Evolutionary conservation across 35 echinoderm and acorn worm species (phyloP).

Genomic region (Diadema setosum): DNA sequence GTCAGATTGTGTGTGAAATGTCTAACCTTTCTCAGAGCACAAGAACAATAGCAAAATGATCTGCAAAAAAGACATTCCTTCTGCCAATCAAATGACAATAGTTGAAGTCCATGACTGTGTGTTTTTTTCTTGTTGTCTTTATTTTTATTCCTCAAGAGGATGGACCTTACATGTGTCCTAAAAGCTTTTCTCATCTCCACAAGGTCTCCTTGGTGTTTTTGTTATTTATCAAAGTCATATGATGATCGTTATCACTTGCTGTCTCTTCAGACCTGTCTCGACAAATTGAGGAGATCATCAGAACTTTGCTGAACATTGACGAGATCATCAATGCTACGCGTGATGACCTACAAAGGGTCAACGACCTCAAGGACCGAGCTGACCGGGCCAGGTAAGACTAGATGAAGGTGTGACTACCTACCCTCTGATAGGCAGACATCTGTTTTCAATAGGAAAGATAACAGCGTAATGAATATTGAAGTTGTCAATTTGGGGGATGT

Average conservation of each 20-base stretch:
- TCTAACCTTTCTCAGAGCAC: too few relatives aligned
- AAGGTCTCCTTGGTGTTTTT: neutral
- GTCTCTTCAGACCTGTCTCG: conserved; percentile 63
- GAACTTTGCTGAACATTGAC: conserved; percentile 77
- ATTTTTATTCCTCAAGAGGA: neutral
- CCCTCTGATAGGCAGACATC: too few relatives aligned
- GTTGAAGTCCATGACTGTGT: too few relatives aligned
- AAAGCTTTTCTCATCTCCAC: neutral
- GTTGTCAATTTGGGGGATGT: too few relatives aligned
- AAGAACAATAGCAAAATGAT: too few relatives aligned
- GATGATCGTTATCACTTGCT: neutral
- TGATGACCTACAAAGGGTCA: conserved; percentile 69
- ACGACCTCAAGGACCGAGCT: conserved; percentile 74
- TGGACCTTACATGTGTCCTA: neutral
- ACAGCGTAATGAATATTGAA: too few relatives aligned
- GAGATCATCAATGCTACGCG: conserved; percentile 72
- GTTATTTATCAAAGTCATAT: neutral
- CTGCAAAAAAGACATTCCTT: too few relatives aligned
- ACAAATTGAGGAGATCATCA: conserved; percentile 78
- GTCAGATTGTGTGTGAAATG: too few relatives aligned
- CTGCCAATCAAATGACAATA: too few relatives aligned
- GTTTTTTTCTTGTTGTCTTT: too few relatives aligned
- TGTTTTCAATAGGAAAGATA: too few relatives aligned
- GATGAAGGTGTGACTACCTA: too few relatives aligned
- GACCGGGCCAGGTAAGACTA: conserved; percentile 93